A percentile compares a stretch with the other conserved stretches of the same genome.
phyloP scores from a whole-genome alignment of 2,113 vertebrate species.

The Eulacestoma nigropectus region DNA sequence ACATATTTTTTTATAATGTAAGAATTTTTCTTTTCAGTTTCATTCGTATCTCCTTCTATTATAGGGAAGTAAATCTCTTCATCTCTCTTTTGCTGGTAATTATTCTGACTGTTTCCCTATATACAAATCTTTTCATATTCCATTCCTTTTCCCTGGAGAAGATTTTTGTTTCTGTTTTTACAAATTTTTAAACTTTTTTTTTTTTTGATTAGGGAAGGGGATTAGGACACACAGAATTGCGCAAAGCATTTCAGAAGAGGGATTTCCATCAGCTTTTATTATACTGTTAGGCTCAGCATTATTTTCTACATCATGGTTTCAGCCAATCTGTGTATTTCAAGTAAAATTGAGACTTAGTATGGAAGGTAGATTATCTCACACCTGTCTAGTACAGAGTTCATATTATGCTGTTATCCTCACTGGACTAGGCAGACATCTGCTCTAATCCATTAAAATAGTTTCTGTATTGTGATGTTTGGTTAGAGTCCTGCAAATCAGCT shows the following conservation, averaged over 20 bases:
- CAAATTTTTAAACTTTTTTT: background rate
- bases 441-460: background rate
- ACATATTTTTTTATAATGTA: background rate
- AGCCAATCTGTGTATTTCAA: background rate
- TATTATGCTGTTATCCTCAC: background rate
- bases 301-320: background rate
- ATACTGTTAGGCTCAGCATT: background rate
- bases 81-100: background rate
- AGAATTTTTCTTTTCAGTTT: background rate
- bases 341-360: background rate
- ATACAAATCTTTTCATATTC: background rate
- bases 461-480: background rate
- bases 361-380: background rate
- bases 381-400: background rate
- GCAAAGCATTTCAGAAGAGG: background rate
- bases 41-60: background rate
- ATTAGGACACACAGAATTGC: background rate
- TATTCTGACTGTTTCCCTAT: background rate
- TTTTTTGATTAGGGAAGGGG: background rate
- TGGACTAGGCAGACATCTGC: background rate
- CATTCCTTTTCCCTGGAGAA: background rate
- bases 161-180: background rate
- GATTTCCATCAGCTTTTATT: background rate
- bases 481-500: background rate
- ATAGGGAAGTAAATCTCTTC: background rate